phyloP scores from a whole-genome alignment of 2,797 vertebrate species.

The Pempheris klunzingeri region DNA sequence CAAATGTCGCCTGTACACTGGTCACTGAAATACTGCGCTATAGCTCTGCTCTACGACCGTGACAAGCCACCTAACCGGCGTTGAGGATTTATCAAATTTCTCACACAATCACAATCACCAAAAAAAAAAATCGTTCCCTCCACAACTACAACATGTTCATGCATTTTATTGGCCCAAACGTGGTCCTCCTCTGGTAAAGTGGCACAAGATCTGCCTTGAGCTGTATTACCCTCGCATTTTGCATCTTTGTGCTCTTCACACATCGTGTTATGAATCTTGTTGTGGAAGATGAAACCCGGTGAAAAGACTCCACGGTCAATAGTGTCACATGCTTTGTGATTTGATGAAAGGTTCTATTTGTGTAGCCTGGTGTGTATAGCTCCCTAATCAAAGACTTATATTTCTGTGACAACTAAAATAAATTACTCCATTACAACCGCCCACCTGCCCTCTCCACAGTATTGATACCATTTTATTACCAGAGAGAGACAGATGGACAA shows the following conservation, averaged over 20 bases:
- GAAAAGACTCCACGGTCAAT: conserved; percentile 73
- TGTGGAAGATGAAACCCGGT: conserved; percentile 60
- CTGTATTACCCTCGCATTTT: conserved; percentile 45
- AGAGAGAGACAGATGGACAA: conserved; percentile 67
- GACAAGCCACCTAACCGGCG: neutral
- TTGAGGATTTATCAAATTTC: neutral
- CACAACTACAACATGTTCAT: conserved; percentile 14
- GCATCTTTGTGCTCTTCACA: conserved; percentile 42
- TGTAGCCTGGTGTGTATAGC: conserved; percentile 76
- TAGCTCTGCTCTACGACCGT: too few species aligned
- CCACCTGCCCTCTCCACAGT: conserved; percentile 81
- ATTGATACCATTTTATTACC: conserved; percentile 80
- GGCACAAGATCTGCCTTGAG: conserved; percentile 21
- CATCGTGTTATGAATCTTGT: conserved; percentile 52
- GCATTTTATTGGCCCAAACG: conserved; percentile 9
- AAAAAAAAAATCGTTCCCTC: too few species aligned
- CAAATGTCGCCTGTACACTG: neutral
- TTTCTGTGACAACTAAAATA: conserved; percentile 87
- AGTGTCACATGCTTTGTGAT: conserved; percentile 83
- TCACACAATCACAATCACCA: conserved; percentile 1
- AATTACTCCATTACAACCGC: conserved; percentile 85
- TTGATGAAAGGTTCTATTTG: conserved; percentile 86
- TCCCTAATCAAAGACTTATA: conserved; percentile 84
- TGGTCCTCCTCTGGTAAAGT: conserved; percentile 3
- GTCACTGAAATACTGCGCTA: neutral